Evolutionary conservation across 37 sponge, comb jelly and placozoan genomes (phyloP), one percentile per base, ranked within the genome.

Genomic region (Cladorhizidae sp.): DNA sequence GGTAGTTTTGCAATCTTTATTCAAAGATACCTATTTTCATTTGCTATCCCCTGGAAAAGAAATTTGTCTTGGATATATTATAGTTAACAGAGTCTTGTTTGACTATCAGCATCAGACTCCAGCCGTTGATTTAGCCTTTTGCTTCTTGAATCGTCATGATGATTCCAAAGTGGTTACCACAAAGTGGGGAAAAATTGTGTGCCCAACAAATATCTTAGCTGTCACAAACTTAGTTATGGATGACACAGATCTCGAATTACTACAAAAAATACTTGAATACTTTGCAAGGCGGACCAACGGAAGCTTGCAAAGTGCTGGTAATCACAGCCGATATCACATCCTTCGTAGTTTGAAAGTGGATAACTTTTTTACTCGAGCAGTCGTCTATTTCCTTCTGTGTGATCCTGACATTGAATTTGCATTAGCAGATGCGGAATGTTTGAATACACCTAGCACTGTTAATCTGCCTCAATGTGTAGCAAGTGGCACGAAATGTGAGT

Each of bases 341-440:
- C 57, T 74, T 20, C 22, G 3, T 31, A 21, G 41, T 43, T 32
- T 52, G 20, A 52, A 74, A 32, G 41, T 74, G 1, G 74, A 74
- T 50, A 20, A 49, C 8, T 74, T 41, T 49, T 74, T 74, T n/a
- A 74, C 74, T 41, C 74, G 56, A 52, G 54, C 56, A 32, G 57
- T 74, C 18, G 74, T 74, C 29, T 74, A 74, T 49, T 42, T 42
- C 1, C 74, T 74, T 42, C 41, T 41, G 26, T 29, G 17, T 25
- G 74, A 74, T 74, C 74, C 74, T 29, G 57, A 74, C 49, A 45
- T 9, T n/a, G n/a, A n/a, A n/a, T n/a, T n/a, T n/a, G n/a, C n/a
- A n/a, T n/a, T n/a, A n/a, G n/a, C n/a, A n/a, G n/a, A n/a, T n/a
- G n/a, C n/a, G n/a, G n/a, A n/a, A n/a, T n/a, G n/a, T n/a, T n/a